Conservation (phyloP, 2,888 invertebrate species). For the Ypsolopha sequella region DNA sequence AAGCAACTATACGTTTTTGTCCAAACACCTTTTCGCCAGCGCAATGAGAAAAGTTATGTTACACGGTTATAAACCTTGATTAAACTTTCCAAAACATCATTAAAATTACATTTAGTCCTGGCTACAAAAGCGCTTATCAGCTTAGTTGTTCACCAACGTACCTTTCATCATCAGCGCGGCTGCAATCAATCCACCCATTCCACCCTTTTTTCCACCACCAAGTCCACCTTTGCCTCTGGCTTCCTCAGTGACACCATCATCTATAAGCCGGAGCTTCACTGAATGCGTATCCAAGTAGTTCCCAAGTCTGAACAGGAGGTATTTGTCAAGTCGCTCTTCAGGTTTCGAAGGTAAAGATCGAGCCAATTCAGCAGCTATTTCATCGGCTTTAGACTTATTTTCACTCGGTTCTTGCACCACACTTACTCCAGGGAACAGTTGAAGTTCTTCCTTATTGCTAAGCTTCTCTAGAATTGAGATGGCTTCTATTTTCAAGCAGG, state of each 20-base stretch:
- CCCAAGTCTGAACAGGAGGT: conserved; percentile 77
- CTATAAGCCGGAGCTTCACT: conserved; percentile 78
- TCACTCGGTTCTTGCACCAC: conserved; percentile 74
- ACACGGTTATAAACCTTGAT: too few species aligned
- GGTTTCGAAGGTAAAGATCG: conserved; percentile 82
- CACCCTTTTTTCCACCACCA: conserved; percentile 50
- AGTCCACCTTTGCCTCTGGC: conserved; percentile 67
- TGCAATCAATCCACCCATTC: conserved; percentile 64
- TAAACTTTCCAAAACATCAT: too few species aligned
- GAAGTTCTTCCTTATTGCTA: conserved; percentile 48
- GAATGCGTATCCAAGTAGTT: conserved; percentile 81
- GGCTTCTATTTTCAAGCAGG: conserved; percentile 57
- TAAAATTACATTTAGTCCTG: too few species aligned
- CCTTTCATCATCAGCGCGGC: conserved; percentile 76
- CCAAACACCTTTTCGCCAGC: too few species aligned
- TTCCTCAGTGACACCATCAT: conserved; percentile 71
- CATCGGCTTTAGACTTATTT: conserved; percentile 73
- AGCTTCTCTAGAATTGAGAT: conserved; percentile 52
- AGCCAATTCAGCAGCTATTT: conserved; percentile 80
- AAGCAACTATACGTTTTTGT: too few species aligned
- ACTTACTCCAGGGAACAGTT: conserved; percentile 65
- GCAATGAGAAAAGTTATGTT: too few species aligned
- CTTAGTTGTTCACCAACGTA: conserved; percentile 21
- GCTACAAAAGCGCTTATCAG: too few species aligned
- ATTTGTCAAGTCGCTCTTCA: conserved; percentile 81